Conservation (phyloP, 2,888 invertebrate species). For the Drosophila acutilabella region DNA sequence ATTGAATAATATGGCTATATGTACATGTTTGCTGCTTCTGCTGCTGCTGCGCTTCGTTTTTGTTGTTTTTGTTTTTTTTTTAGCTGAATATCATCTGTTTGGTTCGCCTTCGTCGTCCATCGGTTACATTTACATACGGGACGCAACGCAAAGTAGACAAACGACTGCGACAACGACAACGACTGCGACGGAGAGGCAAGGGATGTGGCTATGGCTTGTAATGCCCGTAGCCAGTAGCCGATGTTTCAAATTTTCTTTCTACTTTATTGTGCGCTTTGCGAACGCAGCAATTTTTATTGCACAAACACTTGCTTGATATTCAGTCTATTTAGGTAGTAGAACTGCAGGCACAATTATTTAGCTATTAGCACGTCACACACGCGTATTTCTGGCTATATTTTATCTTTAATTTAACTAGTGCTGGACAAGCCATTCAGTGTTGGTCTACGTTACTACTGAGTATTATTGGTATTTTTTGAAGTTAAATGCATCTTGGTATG, state of each 20-base stretch:
- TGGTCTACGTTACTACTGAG: conserved; percentile 29
- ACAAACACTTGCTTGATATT: conserved; percentile 57
- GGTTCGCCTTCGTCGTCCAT: conserved; percentile 67
- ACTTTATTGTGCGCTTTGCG: conserved; percentile 29
- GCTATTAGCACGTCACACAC: conserved; percentile 61
- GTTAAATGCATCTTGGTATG: conserved; percentile 7
- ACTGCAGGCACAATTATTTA: conserved; percentile 47
- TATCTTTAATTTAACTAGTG: conserved; percentile 65
- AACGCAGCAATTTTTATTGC: conserved; percentile 55
- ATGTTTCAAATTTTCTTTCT: conserved; percentile 52
- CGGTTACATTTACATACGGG: conserved; percentile 66
- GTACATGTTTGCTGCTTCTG: conserved; percentile 58
- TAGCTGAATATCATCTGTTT: conserved; percentile 68
- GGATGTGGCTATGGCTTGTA: conserved; percentile 44
- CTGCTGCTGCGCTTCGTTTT: conserved; percentile 45
- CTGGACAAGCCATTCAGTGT: conserved; percentile 46
- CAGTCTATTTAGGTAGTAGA: conserved; percentile 57
- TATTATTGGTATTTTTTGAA: conserved; percentile 24
- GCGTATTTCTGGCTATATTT: conserved; percentile 57
- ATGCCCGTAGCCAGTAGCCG: conserved; percentile 45
- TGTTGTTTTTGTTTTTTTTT: conserved; percentile 46
- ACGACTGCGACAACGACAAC: conserved; percentile 40
- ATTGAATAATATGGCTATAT: conserved; percentile 68
- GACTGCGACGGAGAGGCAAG: conserved; percentile 25
- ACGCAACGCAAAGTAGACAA: conserved; percentile 58